These are phyloP conservation scores for Porites lutea DNA, from an alignment of 64 coral and sea anemone genomes.

Conservation along the genomic window DNA sequence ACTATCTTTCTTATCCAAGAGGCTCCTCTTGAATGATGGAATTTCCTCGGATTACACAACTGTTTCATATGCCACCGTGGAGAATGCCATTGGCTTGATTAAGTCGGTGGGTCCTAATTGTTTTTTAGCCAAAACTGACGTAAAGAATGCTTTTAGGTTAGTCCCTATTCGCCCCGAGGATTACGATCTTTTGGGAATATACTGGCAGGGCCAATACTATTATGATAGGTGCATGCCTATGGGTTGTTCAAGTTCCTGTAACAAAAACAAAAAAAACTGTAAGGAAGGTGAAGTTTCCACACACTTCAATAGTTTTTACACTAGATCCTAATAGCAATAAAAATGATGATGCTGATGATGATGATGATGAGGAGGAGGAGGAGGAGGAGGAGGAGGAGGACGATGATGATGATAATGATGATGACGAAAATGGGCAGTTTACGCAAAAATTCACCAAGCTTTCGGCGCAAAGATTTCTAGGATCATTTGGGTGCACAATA, in stretches of 20 bases:
- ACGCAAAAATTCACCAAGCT: no score
- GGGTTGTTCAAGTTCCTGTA: constrained; percentile 55
- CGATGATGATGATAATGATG: no score
- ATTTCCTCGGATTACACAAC: constrained; percentile 9
- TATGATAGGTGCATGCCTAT: constrained; percentile 49
- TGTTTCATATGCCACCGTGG: constrained; percentile 9
- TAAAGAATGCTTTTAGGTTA: constrained; percentile 5
- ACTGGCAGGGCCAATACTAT: constrained; percentile 2
- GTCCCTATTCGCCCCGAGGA: constrained; percentile 4
- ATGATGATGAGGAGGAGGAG: no score
- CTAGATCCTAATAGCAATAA: no score
- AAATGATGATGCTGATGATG: no score
- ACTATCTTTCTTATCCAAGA: constrained; percentile 20
- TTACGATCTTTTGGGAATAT: not conserved
- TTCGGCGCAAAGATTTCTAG: no score
- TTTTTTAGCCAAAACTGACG: constrained; percentile 21
- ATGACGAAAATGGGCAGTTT: no score
- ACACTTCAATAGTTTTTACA: no score
- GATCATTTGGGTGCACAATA: no score
- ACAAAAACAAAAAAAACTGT: no score
- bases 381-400: no score
- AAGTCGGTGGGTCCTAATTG: not conserved
- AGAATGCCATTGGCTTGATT: constrained; percentile 9
- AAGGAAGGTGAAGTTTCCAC: no score
- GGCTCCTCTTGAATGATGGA: constrained; percentile 9